Base-by-base conservation (phyloP, 2,888 invertebrate species). In the Entomobrya multifasciata region DNA sequence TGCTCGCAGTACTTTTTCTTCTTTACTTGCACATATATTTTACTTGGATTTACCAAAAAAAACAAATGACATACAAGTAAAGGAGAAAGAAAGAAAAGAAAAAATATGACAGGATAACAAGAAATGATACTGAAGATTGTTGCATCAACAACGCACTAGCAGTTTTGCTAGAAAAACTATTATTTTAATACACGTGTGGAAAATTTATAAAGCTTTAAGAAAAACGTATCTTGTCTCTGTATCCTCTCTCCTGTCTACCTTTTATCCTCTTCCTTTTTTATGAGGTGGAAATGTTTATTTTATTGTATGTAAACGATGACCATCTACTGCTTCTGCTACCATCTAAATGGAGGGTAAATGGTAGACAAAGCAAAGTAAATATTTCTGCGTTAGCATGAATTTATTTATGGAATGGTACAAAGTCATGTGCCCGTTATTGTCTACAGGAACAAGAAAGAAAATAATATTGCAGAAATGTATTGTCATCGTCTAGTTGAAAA, bases 221-320 rank as follows among this genome's bases (percentile, higher is more conserved):
- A 4, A 36, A 52, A 15, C 3, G 52, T 13, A 52, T 6, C 11
- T n/a, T n/a, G n/a, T n/a, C n/a, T 6, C 36, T 6, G 36, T 36
- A 6, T 36, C 36, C 36, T 36, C 17, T 36, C 17, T 65, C 62
- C 36, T 6, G 30, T 78, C 44, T 60, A 30, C 62, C 15, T 62
- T 62, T 62, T 44, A 78, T 78, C 62, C 77, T 57, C 47, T 62
- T 62, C 52, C 57, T 20, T 65, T 67, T 79, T 79, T 65, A 79
- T 52, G 79, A 67, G 67, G 22, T 79, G 67, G 55, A 67, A 47
- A 79, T 52, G 79, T 52, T 52, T 49, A 52, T 67, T 79, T 79
- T 67, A 79, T 52, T 67, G 67, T 79, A 67, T 67, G 79, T 65
- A 79, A 79, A 79, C 62, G 79, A 67, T 52, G 62, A 36, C 15